Base-by-base conservation (phyloP, 1,140 invertebrate genomes). In the Camponotus floridanus region DNA sequence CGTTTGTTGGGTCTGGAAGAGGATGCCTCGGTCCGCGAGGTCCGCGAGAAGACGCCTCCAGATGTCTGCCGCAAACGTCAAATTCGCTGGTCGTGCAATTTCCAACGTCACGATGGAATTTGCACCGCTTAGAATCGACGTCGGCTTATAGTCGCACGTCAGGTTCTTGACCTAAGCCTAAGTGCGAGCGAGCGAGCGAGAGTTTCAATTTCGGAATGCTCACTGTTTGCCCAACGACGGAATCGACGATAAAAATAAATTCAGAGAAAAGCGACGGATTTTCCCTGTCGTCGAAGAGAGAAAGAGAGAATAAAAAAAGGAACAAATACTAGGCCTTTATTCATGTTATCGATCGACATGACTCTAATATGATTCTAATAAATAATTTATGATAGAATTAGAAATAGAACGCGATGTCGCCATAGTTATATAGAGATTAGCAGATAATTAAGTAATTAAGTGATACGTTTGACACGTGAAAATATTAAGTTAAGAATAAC, bases 401-500 rank as follows among this genome's bases (percentile, higher is more conserved):
- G 48, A 51, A 51, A 51, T 11, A 48, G 26, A 45, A 48, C 0
- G 18, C 13, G 4, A 26, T 7, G 7, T 31, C 1, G 7, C 26
- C 26, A 26, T 26, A 26, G 26, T 11, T 45, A 36, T 48, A 33
- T 11, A 71, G 39, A 39, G 3, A 39, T 39, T 39, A 39, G 3
- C 3, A 39, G 36, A 39, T 45, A 8, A 45, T 45, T 45, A 45
- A 45, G 15, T 51, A 51, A 51, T 51, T 51, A 51, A 51, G 70
- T 64, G 26, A 39, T 42, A 62, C 36, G 51, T 70, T 61, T 61
- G 15, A 48, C 13, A 88, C 36, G 21, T 31, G 21, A 57, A 68
- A n/a, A 18, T 48, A 86, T 92, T 93, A 94, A 76, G 93, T 92
- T 93, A 94, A 76, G 93, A 70, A 80, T 93, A 94, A 81, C 93